Base-by-base conservation (phyloP, 2,888 invertebrate genomes). In the Mimumesa dahlbomi region DNA sequence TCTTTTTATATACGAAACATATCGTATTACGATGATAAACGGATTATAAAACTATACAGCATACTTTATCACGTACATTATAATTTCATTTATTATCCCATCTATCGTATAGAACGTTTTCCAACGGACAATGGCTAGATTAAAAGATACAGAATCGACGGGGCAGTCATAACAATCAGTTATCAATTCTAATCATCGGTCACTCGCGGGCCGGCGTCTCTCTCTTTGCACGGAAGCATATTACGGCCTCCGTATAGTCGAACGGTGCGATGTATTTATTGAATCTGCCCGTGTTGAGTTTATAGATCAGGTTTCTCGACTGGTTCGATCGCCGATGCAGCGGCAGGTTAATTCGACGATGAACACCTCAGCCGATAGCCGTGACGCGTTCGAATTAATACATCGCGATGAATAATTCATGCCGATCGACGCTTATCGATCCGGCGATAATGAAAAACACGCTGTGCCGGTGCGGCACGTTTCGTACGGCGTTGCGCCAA, bases 381-480 rank as follows among this genome's bases (percentile, higher is more conserved):
- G 64, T 74, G 67, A 62, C 62, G 71, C 67, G 65, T 57, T 77
- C 68, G 59, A 77, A 77, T 77, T 74, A 77, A 77, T 77, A 77
- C 71, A 42, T 52, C 22, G 43, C 48, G 40, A 71, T 77, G 74
- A 77, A 74, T 77, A 77, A 77, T 77, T 77, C 74, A 77, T 77
- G 50, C 2, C 53, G 74, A 74, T 71, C 74, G 62, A 62, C 49
- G 62, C 57, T 77, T 66, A 77, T 71, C 74, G 77, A 74, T 77
- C 68, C n/a, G 49, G 53, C 61, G 65, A 74, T 74, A 77, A 77
- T 77, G 77, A 74, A 74, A 77, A 77, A 66, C 73, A 59, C 40
- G 38, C 34, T 46, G 40, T 25, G 34, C 46, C 53, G 14, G 48
- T 5, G 43, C 43, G 25, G 40, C 50, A 38, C 48, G 52, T 46